Conservation (phyloP, 2,797 vertebrate species). For the Cryptoprocta ferox region DNA sequence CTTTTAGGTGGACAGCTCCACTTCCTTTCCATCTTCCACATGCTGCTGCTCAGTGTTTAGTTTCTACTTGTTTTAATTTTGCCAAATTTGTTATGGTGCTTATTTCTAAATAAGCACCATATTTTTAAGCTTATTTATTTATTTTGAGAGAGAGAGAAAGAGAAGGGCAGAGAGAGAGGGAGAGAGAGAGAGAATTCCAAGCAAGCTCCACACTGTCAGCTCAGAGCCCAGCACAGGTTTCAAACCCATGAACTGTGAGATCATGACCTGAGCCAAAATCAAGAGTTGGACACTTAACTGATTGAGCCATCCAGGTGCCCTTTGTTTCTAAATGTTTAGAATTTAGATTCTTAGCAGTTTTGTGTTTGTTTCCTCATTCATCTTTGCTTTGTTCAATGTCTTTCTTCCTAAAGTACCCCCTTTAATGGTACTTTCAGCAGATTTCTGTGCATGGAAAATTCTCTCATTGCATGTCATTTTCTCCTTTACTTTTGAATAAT, state of each 20-base stretch:
- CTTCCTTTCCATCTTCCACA: neutral
- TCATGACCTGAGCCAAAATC: too few relatives aligned
- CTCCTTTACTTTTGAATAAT: neutral
- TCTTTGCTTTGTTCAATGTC: neutral
- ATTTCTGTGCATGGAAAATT: neutral
- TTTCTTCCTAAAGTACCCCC: neutral
- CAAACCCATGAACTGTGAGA: too few relatives aligned
- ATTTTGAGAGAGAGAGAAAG: too few relatives aligned
- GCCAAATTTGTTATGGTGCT: neutral
- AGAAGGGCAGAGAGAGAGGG: too few relatives aligned
- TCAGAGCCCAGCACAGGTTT: too few relatives aligned
- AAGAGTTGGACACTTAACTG: too few relatives aligned
- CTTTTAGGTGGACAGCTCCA: neutral
- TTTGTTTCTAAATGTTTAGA: neutral
- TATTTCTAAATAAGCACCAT: neutral
- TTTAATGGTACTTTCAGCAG: neutral
- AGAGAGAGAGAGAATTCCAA: too few relatives aligned
- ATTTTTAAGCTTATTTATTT: too few relatives aligned
- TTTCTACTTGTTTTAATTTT: neutral
- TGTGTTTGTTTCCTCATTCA: neutral
- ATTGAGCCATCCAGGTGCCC: too few relatives aligned
- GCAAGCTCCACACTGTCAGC: too few relatives aligned
- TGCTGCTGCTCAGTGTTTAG: neutral
- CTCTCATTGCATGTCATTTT: neutral
- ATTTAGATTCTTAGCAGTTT: neutral